Conservation (phyloP, 2,888 invertebrate genomes). For the Polyommatus iphigenia region DNA sequence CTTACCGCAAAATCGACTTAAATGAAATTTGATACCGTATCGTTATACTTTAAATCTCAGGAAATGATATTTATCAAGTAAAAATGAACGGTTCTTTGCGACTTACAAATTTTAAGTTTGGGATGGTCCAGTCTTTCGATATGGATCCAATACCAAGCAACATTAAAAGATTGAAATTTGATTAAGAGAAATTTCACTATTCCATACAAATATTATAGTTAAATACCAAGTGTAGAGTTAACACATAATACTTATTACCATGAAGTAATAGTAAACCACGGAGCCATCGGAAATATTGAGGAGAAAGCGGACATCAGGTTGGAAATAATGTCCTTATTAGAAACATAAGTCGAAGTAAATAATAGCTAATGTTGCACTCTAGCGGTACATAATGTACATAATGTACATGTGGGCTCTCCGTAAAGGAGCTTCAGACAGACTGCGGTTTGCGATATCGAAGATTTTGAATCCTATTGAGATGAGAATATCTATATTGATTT, state of each 20-base stretch:
- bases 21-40: too few species aligned
- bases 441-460: background rate
- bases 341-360: constrained; percentile 12
- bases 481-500: too few species aligned
- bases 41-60: too few species aligned
- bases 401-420: constrained; percentile 5
- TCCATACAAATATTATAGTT: background rate
- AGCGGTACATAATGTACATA: constrained; percentile 29
- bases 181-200: background rate
- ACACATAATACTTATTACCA: background rate
- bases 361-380: constrained; percentile 16
- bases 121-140: too few species aligned
- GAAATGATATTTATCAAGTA: too few species aligned
- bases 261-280: background rate
- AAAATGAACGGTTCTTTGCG: too few species aligned
- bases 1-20: too few species aligned
- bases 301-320: background rate
- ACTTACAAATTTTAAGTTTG: too few species aligned
- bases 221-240: background rate
- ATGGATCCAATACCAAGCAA: too few species aligned
- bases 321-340: constrained; percentile 26
- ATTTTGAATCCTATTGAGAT: background rate
- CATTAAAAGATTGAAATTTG: background rate
- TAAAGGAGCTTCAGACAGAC: background rate
- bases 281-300: background rate